Base-by-base conservation (phyloP, 1,140 invertebrate species). In the Macrobrachium rosenbergii region DNA sequence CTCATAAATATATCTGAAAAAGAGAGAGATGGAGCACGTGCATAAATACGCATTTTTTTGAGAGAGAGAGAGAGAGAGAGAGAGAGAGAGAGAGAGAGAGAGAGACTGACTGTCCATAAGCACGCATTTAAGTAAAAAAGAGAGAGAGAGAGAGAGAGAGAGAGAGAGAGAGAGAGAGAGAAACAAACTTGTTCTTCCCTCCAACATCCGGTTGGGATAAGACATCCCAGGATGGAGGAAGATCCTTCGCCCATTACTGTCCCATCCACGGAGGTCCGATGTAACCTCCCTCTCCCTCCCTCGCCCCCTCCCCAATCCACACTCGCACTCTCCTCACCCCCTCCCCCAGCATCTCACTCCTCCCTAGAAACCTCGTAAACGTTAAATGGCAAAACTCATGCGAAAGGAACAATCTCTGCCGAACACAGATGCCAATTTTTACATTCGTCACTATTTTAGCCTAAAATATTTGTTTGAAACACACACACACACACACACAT, bases 161-260 rank as follows among this genome's bases (percentile, higher is more conserved):
- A 72, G 69, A 72, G 8, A 72, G 69, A 72, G 23, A 72, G 21
- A 37, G 23, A 72, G 37, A 72, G 69, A 37, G n/a, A 72, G 19
- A 67, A 21, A 69, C 5, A 72, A 72, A 28, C 69, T 52, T 52
- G 52, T 52, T 52, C 52, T 52, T 52, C 52, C 7, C 52, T 52
- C 52, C 52, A 52, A 52, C 52, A 52, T 52, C 52, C 21, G 21
- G 37, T 17, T 28, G 12, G 69, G 17, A 72, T 23, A 43, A 23
- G 67, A 72, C 11, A 43, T 72, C 23, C 5, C 37, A 14, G 12
- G 67, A 43, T 23, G 23, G 23, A 43, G 12, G 10, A 43, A 5
- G 17, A 43, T 11, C n/a, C 16, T 37, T 21, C 14, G 11, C 67
- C 67, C n/a, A 23, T 14, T 21, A 17, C n/a, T 21, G 16, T 21